phyloP scores from a whole-genome alignment of 2,113 vertebrate genomes.

The Melierax canorus region DNA sequence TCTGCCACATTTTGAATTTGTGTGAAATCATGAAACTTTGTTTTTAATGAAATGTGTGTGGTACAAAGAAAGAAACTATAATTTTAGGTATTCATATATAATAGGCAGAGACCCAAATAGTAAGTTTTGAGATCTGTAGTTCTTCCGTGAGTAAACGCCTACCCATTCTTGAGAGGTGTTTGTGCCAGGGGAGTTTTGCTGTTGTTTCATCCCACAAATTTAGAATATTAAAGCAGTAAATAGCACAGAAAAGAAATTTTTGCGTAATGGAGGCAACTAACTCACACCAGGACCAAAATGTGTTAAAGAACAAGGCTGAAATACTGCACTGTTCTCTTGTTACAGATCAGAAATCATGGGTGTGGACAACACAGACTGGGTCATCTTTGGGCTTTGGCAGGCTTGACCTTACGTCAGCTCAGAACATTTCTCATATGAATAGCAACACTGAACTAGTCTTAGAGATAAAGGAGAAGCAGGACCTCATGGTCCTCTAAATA shows the following conservation, averaged over 20 bases:
- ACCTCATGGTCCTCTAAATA: neutral
- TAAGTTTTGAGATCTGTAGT: neutral
- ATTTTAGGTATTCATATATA: neutral
- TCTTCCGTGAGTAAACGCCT: neutral
- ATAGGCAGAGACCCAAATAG: neutral
- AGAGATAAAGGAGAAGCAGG: neutral
- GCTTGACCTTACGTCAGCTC: neutral
- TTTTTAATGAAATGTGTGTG: neutral
- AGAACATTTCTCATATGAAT: neutral
- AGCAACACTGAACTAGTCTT: neutral
- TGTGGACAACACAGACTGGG: neutral
- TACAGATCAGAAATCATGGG: neutral
- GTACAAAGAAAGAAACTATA: neutral
- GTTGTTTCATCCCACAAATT: neutral
- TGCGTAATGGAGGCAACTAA: neutral
- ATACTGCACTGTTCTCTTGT: neutral
- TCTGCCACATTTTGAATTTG: neutral
- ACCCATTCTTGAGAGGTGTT: neutral
- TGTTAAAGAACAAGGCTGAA: neutral
- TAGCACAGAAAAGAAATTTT: neutral
- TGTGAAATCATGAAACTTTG: neutral
- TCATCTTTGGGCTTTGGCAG: neutral
- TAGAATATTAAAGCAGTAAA: neutral
- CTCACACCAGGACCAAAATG: neutral
- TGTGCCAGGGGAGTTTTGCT: neutral